Base-by-base conservation (phyloP, 2,797 vertebrate genomes). In the Glyptemys insculpta region DNA sequence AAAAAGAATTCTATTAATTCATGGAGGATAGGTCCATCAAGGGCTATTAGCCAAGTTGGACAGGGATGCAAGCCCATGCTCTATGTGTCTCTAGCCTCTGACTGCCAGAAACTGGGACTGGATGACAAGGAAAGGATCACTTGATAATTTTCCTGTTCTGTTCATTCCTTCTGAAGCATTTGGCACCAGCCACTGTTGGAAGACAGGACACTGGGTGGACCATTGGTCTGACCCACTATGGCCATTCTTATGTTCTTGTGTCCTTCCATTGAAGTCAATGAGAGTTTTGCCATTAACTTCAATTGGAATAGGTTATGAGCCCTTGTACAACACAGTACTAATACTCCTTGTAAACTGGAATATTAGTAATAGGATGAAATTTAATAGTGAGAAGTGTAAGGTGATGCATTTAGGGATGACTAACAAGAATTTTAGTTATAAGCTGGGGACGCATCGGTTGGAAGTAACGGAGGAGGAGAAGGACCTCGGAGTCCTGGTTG, bases 181-280 rank as follows among this genome's bases (percentile, higher is more conserved):
- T 72, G n/a, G n/a, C n/a, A 41, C n/a, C 10, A 12, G n/a, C 21
- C 19, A 23, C n/a, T 37, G 19, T 21, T 68, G n/a, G n/a, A 68
- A 68, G n/a, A 37, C n/a, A 12, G n/a, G n/a, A 68, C n/a, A 68
- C 34, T 21, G n/a, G 19, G 21, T 68, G 19, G 19, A 21, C 19
- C 19, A 23, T 4, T 68, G 65, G 5, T 11, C 34, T 72, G 65
- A 23, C 19, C 19, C 5, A 37, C n/a, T 41, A 23, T 2, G n/a
- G 16, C 19, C n/a, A 10, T 41, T 89, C 29, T 76, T 44, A 21
- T 57, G 12, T 14, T 47, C 29, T 41, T 8, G 8, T 79, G 19
- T 80, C 85, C 27, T 79, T 87, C 0, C 0, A 0, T 9, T 50
- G 31, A 15, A 25, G 5, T 2, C 0, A 16, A 31, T 1, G 34